Evolutionary conservation across 2,113 vertebrate genomes (phyloP), one percentile per base, ranked within the genome.

Genomic region (Pedionomus torquatus): DNA sequence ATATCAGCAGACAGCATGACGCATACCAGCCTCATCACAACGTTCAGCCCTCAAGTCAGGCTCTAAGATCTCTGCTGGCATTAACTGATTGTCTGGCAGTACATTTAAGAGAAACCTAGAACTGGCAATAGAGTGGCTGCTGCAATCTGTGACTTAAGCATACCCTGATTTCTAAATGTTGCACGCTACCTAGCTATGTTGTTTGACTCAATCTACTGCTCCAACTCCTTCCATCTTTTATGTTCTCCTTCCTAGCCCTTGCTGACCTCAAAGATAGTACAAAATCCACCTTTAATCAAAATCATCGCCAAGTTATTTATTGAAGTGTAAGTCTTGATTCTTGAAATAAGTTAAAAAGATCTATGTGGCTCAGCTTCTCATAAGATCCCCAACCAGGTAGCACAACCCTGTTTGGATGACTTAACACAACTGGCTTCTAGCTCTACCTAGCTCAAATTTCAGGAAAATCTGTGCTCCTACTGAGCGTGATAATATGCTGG

Each of bases 401-500:
- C 66, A 93, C 80, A 93, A 89, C 11, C 28, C 69, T 75, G 52
- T 86, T 93, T 52, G 79, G 92, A 93, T 93, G 77, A 94, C 84
- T 89, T 86, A 77, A 93, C 43, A 52, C 54, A 90, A 87, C 70
- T 65, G 57, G 77, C 57, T 86, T 89, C 81, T 74, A 88, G 82
- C n/a, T 88, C 76, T 71, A 46, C 92, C 81, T 65, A 90, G 83
- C 44, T 95, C 84, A 89, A 61, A 80, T 87, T 85, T 96, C 84
- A 81, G 89, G 94, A 90, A 96, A 94, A 92, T 87, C 66, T 90
- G 44, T 87, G 65, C 5, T 80, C 89, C 94, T 93, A 87, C 64
- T 61, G 76, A 95, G 76, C 21, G 6, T 54, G 80, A 57, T 78
- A 95, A 93, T 68, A 72, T 3, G 88, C 35, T 90, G 66, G 66